These are phyloP conservation scores for Neria commutata DNA, from an alignment of 2,888 invertebrate genomes.

Conservation along the genomic window DNA sequence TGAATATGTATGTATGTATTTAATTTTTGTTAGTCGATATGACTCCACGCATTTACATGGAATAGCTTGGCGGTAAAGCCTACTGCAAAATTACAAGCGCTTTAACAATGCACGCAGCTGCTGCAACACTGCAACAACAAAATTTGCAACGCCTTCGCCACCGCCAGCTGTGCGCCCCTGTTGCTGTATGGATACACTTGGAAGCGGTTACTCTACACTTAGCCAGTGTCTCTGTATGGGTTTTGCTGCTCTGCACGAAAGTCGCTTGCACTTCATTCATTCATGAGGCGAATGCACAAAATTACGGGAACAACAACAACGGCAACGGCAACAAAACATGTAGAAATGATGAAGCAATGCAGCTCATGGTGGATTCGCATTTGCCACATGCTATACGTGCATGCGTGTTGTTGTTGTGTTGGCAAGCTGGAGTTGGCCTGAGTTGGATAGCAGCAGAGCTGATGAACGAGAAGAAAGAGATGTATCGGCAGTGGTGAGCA, in stretches of 20 bases:
- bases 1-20: neutral
- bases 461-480: neutral
- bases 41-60: neutral
- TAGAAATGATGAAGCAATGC: neutral
- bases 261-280: neutral
- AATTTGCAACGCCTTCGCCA: neutral
- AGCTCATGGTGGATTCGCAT: neutral
- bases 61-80: neutral
- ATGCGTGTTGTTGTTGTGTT: no score
- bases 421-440: no score
- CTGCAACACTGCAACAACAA: neutral
- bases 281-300: neutral
- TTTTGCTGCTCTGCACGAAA: neutral
- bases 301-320: neutral
- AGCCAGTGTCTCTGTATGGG: neutral
- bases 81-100: no score
- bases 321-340: neutral
- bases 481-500: neutral
- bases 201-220: neutral
- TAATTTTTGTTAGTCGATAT: neutral
- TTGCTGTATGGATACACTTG: no score
- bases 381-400: neutral
- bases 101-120: neutral
- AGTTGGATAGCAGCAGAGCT: no score
- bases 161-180: no score